Conservation (phyloP, 1,140 invertebrate genomes). For the Holotrichia oblita region DNA sequence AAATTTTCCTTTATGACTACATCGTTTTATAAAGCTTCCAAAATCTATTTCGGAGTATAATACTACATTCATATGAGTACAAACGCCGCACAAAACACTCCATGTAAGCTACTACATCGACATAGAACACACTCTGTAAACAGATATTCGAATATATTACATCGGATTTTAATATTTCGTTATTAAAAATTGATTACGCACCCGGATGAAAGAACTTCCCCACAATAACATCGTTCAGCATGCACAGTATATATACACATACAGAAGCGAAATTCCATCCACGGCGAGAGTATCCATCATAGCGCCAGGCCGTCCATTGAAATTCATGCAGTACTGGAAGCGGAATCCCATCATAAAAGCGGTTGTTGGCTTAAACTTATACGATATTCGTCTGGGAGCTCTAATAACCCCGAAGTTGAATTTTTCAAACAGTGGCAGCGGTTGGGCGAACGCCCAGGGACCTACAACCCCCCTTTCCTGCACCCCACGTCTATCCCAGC, state of each 20-base stretch:
- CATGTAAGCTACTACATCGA: too few relatives aligned
- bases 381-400: neutral
- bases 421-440: neutral
- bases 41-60: too few relatives aligned
- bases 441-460: neutral
- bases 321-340: conserved; percentile 1
- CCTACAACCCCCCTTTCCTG: neutral
- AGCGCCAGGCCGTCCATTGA: neutral
- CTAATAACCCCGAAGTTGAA: conserved; percentile 16
- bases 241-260: neutral
- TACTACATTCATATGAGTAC: too few relatives aligned
- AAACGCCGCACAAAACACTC: too few relatives aligned
- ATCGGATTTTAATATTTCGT: neutral
- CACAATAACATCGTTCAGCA: neutral
- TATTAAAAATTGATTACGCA: conserved; percentile 21
- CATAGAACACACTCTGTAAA: neutral
- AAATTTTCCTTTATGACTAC: too few relatives aligned
- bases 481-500: neutral
- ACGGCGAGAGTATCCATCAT: neutral
- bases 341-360: conserved; percentile 16
- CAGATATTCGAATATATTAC: conserved; percentile 18
- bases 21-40: too few relatives aligned
- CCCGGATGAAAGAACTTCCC: neutral
- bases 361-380: conserved; percentile 7
- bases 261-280: neutral